phyloP scores from a whole-genome alignment of 2,797 vertebrate species.

The Arremon brunneinucha region DNA sequence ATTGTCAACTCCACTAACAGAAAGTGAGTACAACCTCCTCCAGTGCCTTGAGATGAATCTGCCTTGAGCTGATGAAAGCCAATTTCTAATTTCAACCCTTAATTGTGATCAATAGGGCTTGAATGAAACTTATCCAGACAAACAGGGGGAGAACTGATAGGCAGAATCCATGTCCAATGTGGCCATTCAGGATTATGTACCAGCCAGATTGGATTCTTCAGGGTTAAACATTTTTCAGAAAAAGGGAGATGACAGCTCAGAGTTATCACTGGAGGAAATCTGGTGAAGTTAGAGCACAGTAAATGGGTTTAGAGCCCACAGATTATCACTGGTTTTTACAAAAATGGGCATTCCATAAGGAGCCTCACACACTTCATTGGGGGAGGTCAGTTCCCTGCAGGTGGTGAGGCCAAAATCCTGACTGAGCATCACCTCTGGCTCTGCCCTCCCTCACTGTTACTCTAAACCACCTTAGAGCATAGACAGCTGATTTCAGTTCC shows the following conservation, averaged over 20 bases:
- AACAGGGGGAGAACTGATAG: neutral
- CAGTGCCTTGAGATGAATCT: neutral
- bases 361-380: neutral
- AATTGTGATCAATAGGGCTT: conserved; percentile 4
- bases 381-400: neutral
- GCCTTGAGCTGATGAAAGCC: conserved; percentile 20
- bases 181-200: neutral
- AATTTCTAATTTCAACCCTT: conserved; percentile 28
- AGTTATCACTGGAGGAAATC: neutral
- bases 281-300: neutral
- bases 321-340: neutral
- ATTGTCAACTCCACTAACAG: neutral
- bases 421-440: neutral
- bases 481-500: neutral
- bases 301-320: neutral
- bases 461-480: neutral
- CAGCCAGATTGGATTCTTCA: neutral
- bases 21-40: neutral
- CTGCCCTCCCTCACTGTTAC: neutral
- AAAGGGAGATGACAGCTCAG: neutral
- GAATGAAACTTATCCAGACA: neutral
- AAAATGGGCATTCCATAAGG: neutral
- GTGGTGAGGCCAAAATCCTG: neutral
- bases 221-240: neutral
- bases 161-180: neutral